Percentiles rank a stretch among this genome's conserved stretches.
phyloP scores from a whole-genome alignment of 2,888 invertebrate species.

The Microctonus aethiopoides region DNA sequence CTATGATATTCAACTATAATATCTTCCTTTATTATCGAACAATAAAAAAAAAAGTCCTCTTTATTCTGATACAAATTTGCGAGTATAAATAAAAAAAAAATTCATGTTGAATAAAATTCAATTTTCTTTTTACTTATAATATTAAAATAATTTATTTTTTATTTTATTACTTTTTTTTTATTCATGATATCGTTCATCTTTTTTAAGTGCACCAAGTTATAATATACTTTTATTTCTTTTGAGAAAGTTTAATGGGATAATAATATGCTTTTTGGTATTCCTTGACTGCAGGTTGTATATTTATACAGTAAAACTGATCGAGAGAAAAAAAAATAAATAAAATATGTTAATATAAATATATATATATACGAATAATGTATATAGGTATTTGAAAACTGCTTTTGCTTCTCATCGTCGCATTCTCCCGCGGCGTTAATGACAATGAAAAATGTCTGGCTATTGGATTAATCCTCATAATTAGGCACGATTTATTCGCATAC shows the following conservation, averaged over 20 bases:
- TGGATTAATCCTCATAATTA: conserved; percentile 64
- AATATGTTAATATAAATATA: background rate
- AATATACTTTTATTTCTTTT: background rate
- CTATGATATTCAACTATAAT: background rate
- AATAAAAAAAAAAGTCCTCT: no score
- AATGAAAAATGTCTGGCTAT: conserved; percentile 51
- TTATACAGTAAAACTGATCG: background rate
- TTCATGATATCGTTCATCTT: background rate
- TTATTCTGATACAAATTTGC: no score
- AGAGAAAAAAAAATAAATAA: background rate
- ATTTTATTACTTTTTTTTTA: background rate
- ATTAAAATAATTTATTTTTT: no score
- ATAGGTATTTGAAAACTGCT: background rate
- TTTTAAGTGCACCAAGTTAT: background rate
- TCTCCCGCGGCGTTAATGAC: conserved; percentile 17
- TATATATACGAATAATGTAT: background rate
- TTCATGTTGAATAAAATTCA: no score
- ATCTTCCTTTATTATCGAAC: no score
- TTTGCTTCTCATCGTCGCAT: background rate
- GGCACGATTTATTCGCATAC: conserved; percentile 60
- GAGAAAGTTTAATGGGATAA: background rate
- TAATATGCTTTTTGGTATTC: background rate
- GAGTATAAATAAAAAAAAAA: no score
- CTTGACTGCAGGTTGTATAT: background rate
- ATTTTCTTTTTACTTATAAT: no score